Base-by-base conservation (phyloP, 2,113 vertebrate genomes). In the Phoenicopterus ruber region DNA sequence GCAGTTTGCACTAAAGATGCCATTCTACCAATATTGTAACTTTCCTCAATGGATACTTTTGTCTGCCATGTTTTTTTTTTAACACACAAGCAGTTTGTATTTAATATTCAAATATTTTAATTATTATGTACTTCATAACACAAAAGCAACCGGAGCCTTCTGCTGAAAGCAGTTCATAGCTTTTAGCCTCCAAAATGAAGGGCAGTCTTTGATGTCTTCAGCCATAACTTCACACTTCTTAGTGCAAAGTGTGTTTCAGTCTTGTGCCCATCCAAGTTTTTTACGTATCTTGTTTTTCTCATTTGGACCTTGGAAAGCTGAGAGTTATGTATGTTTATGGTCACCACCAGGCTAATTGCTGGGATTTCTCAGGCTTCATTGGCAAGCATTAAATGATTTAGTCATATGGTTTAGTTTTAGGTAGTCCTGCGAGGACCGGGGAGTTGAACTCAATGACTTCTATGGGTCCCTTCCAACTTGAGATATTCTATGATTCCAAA, bases 21-120 rank as follows among this genome's bases (percentile, higher is more conserved):
- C 6, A 46, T 55, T 71, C 32, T 79, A 67, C 67, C 19, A 73
- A 20, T 65, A 78, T 25, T 47, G 10, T 14, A 57, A 3, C 34
- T 80, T 93, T 88, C 29, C 16, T 59, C 28, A 38, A 10, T 26
- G 13, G 25, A 62, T 62, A 9, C 18, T 76, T 79, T 55, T 82
- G 17, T 54, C 34, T 59, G 28, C 8, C 0, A 0, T 19, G 10
- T 1, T 34, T 9, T 17, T n/a, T 22, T 58, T 70, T 62, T 10
- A 79, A 38, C 3, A 63, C 7, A 71, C 2, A 83, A 49, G 2
- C 4, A 18, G 36, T 46, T 52, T 82, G 29, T 72, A 63, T 82
- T 65, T 83, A 81, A 61, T 16, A 31, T 83, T 59, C 55, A 77
- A 85, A 36, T 65, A 57, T 84, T 73, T 44, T 57, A 57, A 69